phyloP scores from a whole-genome alignment of 2,113 vertebrate species.

The Mesembrinibis cayennensis region DNA sequence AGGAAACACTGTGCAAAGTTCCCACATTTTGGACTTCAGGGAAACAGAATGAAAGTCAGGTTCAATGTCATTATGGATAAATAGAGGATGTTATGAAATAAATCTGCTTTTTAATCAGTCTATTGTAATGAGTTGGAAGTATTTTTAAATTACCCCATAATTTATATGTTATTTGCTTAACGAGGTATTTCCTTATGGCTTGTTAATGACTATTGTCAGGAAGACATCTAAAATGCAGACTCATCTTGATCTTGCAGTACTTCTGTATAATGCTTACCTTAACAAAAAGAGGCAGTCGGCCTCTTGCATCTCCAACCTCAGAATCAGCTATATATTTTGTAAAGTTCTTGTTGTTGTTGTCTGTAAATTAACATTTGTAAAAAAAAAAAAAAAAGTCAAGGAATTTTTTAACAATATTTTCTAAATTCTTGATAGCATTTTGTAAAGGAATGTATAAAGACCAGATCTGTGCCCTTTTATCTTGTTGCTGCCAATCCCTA shows the following conservation, averaged over 20 bases:
- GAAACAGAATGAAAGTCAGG: background rate
- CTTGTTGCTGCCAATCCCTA: background rate
- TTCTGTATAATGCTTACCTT: background rate
- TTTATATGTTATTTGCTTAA: slow-evolving; percentile 51
- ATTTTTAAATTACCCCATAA: slow-evolving; percentile 42
- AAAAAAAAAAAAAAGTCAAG: background rate
- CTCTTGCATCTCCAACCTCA: background rate
- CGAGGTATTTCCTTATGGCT: slow-evolving; percentile 47
- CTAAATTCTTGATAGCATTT: background rate
- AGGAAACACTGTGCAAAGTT: background rate
- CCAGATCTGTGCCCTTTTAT: background rate
- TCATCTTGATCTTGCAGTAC: background rate
- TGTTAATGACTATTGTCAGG: slow-evolving; percentile 33
- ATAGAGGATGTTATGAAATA: background rate
- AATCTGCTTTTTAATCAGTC: slow-evolving; percentile 33
- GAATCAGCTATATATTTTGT: background rate
- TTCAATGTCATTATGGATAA: slow-evolving; percentile 10
- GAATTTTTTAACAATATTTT: background rate
- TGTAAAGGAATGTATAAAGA: background rate
- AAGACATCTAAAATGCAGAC: background rate
- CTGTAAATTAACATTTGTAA: background rate
- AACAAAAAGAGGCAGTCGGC: fast-evolving
- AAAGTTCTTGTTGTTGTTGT: background rate
- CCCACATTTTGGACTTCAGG: background rate
- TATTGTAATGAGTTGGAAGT: slow-evolving; percentile 14